phyloP scores from a whole-genome alignment of 2,113 vertebrate genomes.

The Grantiella picta region DNA sequence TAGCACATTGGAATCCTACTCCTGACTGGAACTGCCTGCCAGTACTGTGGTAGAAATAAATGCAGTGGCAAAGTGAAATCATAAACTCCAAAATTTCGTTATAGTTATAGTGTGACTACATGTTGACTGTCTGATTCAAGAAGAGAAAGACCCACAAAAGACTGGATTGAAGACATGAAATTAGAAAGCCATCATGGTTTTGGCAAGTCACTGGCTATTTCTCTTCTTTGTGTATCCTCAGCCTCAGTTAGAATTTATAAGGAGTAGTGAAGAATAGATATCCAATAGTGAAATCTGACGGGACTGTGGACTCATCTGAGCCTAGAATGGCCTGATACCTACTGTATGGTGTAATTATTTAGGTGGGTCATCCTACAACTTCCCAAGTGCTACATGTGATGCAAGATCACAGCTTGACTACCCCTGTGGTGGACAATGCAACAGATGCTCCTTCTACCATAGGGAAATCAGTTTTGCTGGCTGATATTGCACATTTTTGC shows the following conservation, averaged over 20 bases:
- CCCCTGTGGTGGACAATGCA: background rate
- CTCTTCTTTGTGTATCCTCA: background rate
- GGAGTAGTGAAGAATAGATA: background rate
- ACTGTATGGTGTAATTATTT: background rate
- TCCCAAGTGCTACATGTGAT: accelerated
- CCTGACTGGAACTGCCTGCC: background rate
- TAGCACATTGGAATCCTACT: background rate
- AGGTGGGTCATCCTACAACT: background rate
- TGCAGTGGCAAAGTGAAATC: background rate
- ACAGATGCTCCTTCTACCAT: background rate
- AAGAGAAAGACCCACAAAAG: background rate
- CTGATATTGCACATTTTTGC: background rate
- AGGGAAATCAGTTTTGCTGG: background rate
- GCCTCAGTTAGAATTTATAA: background rate
- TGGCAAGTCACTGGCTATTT: background rate
- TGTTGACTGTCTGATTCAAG: background rate
- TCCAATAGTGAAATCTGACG: background rate
- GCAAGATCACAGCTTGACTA: background rate
- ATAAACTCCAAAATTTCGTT: background rate
- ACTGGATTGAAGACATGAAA: background rate
- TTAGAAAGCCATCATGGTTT: background rate
- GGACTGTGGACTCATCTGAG: background rate
- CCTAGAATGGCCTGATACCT: background rate
- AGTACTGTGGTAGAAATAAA: background rate
- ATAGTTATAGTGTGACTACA: background rate